phyloP scores from a whole-genome alignment of 2,888 invertebrate species.

The Drosophila diplacantha region DNA sequence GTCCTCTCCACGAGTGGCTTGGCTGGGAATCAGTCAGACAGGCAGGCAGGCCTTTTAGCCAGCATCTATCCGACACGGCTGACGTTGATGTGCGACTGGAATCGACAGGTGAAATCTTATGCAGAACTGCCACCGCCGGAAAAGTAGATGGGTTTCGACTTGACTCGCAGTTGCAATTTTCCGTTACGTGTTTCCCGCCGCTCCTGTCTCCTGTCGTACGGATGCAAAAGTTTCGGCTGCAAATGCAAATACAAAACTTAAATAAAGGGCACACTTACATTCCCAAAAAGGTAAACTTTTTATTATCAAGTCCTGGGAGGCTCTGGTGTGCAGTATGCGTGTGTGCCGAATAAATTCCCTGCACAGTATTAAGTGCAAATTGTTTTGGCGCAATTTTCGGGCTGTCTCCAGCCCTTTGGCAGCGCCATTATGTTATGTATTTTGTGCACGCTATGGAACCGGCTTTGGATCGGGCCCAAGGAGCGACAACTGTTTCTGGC shows the following conservation, averaged over 20 bases:
- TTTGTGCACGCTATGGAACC: slow-evolving; percentile 54
- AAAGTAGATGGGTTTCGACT: slow-evolving; percentile 5
- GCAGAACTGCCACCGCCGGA: slow-evolving; percentile 5
- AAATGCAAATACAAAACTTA: slow-evolving; percentile 65
- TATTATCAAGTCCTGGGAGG: slow-evolving; percentile 51
- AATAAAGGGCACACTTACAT: slow-evolving; percentile 62
- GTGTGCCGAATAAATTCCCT: slow-evolving; percentile 57
- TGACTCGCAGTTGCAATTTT: slow-evolving; percentile 10
- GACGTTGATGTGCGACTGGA: slow-evolving; percentile 1
- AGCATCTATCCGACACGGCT: slow-evolving; percentile 1
- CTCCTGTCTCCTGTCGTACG: neutral
- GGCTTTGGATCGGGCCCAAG: slow-evolving; percentile 43
- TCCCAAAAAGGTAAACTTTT: slow-evolving; percentile 63
- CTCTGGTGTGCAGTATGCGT: slow-evolving; percentile 2
- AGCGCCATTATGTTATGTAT: slow-evolving; percentile 47
- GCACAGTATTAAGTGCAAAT: slow-evolving; percentile 67
- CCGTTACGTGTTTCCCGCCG: slow-evolving; percentile 2
- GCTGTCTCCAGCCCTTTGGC: slow-evolving; percentile 4
- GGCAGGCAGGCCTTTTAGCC: neutral
- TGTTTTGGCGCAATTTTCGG: slow-evolving; percentile 62
- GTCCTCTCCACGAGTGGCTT: neutral
- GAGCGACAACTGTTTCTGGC: slow-evolving; percentile 57
- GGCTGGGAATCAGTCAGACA: neutral
- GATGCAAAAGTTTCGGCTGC: slow-evolving; percentile 3
- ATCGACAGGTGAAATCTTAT: slow-evolving; percentile 10